Conservation (phyloP, 2,888 invertebrate species). For the Stramonita haemastoma region DNA sequence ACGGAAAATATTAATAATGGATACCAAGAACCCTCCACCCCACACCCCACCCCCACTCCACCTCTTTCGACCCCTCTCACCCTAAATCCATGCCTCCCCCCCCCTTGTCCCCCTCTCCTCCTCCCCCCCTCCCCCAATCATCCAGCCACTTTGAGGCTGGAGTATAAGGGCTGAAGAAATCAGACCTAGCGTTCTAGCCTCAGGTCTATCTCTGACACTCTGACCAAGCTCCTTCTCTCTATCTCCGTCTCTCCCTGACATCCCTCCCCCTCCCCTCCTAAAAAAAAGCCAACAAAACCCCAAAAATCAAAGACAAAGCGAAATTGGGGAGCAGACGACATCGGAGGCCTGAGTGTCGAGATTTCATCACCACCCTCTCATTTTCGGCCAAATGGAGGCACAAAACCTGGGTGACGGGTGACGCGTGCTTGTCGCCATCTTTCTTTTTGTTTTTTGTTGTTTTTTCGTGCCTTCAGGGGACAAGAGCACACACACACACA, state of each 20-base stretch:
- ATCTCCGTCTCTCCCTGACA: too few species aligned
- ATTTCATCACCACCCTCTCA: conserved; percentile 36
- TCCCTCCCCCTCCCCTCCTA: too few species aligned
- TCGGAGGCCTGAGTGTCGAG: conserved; percentile 12
- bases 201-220: conserved; percentile 16
- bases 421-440: neutral
- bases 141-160: neutral
- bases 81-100: neutral
- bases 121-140: neutral
- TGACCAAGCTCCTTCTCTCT: neutral
- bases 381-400: conserved; percentile 22
- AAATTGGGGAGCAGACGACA: conserved; percentile 19
- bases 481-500: neutral
- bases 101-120: neutral
- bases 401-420: conserved; percentile 24
- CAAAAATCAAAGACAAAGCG: conserved; percentile 24
- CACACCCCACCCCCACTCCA: too few species aligned
- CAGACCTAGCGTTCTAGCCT: conserved; percentile 15
- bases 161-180: neutral
- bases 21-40: too few species aligned
- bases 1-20: neutral
- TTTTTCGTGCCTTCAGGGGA: conserved; percentile 26
- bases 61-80: neutral
- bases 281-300: neutral
- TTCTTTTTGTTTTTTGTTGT: neutral